Conservation (phyloP, 2,888 invertebrate genomes). For the Hirtodrosophila trivittata region DNA sequence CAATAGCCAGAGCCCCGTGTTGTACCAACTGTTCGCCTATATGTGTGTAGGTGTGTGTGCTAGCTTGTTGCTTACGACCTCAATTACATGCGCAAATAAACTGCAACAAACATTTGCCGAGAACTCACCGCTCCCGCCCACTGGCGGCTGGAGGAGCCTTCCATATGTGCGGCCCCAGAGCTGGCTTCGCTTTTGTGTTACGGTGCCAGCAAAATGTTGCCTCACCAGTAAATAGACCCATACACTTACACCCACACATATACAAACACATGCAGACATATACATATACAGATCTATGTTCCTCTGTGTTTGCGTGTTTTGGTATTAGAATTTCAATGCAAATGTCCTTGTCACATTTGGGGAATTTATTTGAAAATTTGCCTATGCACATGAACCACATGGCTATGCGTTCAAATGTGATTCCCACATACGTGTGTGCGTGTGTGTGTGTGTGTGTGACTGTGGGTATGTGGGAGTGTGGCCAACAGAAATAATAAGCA, state of each 20-base stretch:
- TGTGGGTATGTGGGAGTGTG: slow-evolving; percentile 4
- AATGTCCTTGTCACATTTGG: slow-evolving; percentile 78
- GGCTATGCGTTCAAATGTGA: slow-evolving; percentile 25
- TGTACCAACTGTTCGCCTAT: slow-evolving; percentile 8
- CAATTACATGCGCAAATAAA: slow-evolving; percentile 77
- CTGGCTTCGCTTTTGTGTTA: slow-evolving; percentile 42
- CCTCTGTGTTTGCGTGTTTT: slow-evolving; percentile 44
- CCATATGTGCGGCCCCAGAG: slow-evolving; percentile 36
- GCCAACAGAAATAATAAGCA: slow-evolving; percentile 44
- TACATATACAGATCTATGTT: not conserved
- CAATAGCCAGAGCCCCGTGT: slow-evolving; percentile 22
- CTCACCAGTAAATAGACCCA: slow-evolving; percentile 14
- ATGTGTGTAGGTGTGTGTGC: slow-evolving; percentile 8
- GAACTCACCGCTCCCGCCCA: slow-evolving; percentile 54
- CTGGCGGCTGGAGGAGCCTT: slow-evolving; percentile 16
- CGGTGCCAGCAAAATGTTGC: slow-evolving; percentile 38
- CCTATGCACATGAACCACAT: slow-evolving; percentile 41
- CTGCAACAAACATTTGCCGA: slow-evolving; percentile 76
- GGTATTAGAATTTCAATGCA: slow-evolving; percentile 73
- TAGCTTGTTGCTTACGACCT: slow-evolving; percentile 69
- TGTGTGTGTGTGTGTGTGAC: slow-evolving; percentile 13
- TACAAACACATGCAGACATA: not conserved
- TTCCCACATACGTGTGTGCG: slow-evolving; percentile 4
- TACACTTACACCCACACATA: not conserved
- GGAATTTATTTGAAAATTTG: slow-evolving; percentile 73